phyloP scores from a whole-genome alignment of 2,113 vertebrate genomes.

The Desmodus rotundus region DNA sequence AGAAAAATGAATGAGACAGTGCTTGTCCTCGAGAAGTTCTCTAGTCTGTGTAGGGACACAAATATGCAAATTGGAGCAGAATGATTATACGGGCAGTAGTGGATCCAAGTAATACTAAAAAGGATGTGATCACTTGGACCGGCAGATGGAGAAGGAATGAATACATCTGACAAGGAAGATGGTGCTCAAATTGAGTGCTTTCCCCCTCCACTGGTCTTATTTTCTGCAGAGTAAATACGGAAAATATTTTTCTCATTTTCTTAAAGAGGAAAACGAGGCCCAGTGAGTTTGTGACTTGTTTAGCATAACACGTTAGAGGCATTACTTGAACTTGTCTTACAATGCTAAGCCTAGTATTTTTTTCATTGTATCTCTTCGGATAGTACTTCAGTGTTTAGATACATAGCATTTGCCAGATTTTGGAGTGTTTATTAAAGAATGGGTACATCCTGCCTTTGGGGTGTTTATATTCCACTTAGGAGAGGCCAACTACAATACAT shows the following conservation, averaged over 20 bases:
- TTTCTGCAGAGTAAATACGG: neutral
- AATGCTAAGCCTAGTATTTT: neutral
- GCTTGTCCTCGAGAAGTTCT: neutral
- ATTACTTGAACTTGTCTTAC: neutral
- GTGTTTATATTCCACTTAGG: neutral
- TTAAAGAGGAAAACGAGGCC: neutral
- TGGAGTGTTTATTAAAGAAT: neutral
- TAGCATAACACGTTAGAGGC: neutral
- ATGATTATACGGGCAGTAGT: neutral
- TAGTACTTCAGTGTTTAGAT: neutral
- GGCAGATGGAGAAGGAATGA: neutral
- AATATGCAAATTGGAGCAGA: neutral
- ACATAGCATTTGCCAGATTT: neutral
- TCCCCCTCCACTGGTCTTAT: neutral
- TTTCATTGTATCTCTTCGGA: neutral
- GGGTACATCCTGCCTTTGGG: neutral
- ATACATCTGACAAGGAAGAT: neutral
- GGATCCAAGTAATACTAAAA: neutral
- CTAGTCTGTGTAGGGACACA: neutral
- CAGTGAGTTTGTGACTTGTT: neutral
- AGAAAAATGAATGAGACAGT: constrained; percentile 9
- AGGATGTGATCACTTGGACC: neutral
- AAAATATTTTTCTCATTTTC: neutral
- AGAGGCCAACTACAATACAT: neutral
- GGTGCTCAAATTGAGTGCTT: constrained; percentile 12